Percentiles rank a stretch among this genome's conserved stretches.
Conservation (phyloP, 2,113 vertebrate genomes). For the Carettochelys insculpta region DNA sequence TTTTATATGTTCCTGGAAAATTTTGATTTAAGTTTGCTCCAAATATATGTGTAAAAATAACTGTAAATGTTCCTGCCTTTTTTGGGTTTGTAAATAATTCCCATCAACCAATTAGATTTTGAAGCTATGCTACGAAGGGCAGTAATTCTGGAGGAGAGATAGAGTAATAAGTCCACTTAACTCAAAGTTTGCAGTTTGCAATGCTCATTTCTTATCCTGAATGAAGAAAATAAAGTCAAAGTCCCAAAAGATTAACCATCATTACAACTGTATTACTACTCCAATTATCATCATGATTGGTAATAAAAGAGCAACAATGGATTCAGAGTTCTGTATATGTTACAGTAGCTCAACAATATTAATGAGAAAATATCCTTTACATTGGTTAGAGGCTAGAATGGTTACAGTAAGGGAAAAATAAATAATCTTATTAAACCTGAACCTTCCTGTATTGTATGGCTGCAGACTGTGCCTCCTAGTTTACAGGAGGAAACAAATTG, state of each 20-base stretch:
- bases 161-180: slow-evolving; percentile 52
- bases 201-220: slow-evolving; percentile 14
- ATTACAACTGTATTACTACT: slow-evolving; percentile 47
- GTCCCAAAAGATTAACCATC: slow-evolving; percentile 17
- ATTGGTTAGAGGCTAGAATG: slow-evolving; percentile 66
- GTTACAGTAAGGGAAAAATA: slow-evolving; percentile 38
- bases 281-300: slow-evolving; percentile 34
- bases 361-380: not conserved
- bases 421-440: slow-evolving; percentile 35
- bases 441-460: slow-evolving; percentile 29
- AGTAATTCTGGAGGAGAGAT: slow-evolving; percentile 8
- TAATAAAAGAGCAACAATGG: slow-evolving; percentile 32
- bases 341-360: slow-evolving; percentile 23
- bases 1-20: not conserved
- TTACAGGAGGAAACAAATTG: slow-evolving; percentile 26
- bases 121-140: slow-evolving; percentile 1
- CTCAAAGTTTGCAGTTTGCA: slow-evolving; percentile 44
- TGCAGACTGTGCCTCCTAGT: slow-evolving; percentile 39
- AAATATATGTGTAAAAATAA: not conserved
- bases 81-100: slow-evolving; percentile 28
- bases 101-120: slow-evolving; percentile 51
- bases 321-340: slow-evolving; percentile 31
- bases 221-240: slow-evolving; percentile 50
- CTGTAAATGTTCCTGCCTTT: not conserved
- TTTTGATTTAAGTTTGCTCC: slow-evolving; percentile 30